Base-by-base conservation (phyloP, 2,113 vertebrate genomes). In the Poecile atricapillus region DNA sequence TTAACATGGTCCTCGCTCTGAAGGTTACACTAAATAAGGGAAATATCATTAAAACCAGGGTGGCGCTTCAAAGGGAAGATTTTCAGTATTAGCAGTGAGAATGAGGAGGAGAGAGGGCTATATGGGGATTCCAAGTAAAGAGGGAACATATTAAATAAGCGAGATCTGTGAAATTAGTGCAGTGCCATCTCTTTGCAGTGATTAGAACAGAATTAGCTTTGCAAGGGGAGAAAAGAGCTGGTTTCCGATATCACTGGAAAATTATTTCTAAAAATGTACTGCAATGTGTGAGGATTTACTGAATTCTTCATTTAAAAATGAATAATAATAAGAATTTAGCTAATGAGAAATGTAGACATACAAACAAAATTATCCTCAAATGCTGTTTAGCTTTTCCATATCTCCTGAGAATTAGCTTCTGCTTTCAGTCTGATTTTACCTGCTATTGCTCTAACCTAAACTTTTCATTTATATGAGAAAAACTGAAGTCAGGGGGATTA, bases 401-500 rank as follows among this genome's bases (percentile, higher is more conserved):
- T 96, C 93, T 95, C 89, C 79, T 85, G 90, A 91, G 95, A 97
- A 96, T 96, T 96, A 97, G 95, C 92, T 95, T 84, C 95, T 97
- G 96, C 93, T 97, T 98, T 97, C 84, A 81, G 89, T 97, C 92
- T 97, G 96, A 97, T 97, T 98, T 97, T 97, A 97, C 94, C 92
- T 97, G 91, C 90, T 97, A 87, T 98, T 97, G 97, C 98, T 98
- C 91, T 96, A 96, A 98, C 96, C 97, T 97, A 98, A 98, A 97
- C 96, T 98, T 98, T 97, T 97, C 96, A 97, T 97, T 98, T 98
- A 97, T 98, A 97, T 98, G 97, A 97, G 96, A 97, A 97, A 85
- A 97, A 88, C 74, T 92, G 84, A 95, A 97, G 97, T 97, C 97
- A 90, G 90, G 97, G 97, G 97, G 97, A 97, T 98, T 98, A 98